Base-by-base conservation (phyloP, 2,797 vertebrate genomes). In the Bryconaethiops microstoma region DNA sequence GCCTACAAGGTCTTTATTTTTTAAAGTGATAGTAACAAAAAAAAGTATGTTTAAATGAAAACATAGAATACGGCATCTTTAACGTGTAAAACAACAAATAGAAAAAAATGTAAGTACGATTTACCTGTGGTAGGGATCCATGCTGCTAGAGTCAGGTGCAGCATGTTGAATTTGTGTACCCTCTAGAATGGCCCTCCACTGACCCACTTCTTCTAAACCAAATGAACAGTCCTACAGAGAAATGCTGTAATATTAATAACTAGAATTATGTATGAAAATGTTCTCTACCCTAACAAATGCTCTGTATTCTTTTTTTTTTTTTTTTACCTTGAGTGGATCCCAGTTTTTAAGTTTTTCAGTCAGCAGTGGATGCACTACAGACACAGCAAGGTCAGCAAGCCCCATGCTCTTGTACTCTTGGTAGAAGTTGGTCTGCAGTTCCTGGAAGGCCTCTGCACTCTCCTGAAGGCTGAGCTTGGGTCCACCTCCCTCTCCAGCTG, bases 91-190 rank as follows among this genome's bases (percentile, higher is more conserved):
- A 19, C 6, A 29, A 59, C 35, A 35, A 35, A 35, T 0, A 29
- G 16, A 35, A 65, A 21, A 54, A 3, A n/a, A 42, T 42, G 2
- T 13, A 21, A 21, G n/a, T 42, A 50, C 42, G 14, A 1, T 62
- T 67, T 74, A 98, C 98, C 98, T 97, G 94, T 99, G 98, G 78
- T 99, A 99, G 78, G 97, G 95, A 16, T 99, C 98, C 72, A 98
- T 95, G 0, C 96, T 93, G 54, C 95, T 88, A 21, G 80, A 88
- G 83, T 98, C 97, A 83, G 97, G 96, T 45, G 90, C 93, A 0
- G 94, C 92, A 10, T 96, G 95, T 1, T 96, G 95, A 63, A 96
- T 79, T 82, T 96, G 96, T 80, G 95, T 94, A 0, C 96, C 96
- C 87, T 99, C 98, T 83, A 99, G 91, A 77, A 99, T 96, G 81